phyloP scores from a whole-genome alignment of 2,888 invertebrate genomes.

The Pyrrhia umbra region DNA sequence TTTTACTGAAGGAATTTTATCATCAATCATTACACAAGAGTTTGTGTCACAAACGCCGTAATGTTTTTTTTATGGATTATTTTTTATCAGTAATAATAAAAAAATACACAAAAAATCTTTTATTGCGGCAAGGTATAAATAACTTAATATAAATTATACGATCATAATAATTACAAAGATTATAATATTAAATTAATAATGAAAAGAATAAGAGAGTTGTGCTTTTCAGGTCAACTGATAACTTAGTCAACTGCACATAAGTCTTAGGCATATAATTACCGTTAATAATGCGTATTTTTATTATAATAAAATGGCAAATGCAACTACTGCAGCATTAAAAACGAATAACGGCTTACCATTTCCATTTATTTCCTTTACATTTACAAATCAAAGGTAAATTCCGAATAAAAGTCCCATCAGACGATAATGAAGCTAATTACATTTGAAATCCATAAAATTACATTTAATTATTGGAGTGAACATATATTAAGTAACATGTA shows the following conservation, averaged over 20 bases:
- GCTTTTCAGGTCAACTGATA: neutral
- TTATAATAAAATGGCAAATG: neutral
- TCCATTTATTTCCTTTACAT: neutral
- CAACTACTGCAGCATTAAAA: neutral
- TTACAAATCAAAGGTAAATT: slow-evolving; percentile 34
- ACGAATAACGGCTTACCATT: neutral
- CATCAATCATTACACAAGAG: too few species aligned
- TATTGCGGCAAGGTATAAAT: too few species aligned
- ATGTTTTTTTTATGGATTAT: too few species aligned
- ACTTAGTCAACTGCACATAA: neutral
- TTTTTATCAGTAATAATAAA: too few species aligned
- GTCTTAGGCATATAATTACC: neutral
- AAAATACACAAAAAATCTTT: too few species aligned
- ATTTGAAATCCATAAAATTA: slow-evolving; percentile 40
- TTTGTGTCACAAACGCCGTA: too few species aligned
- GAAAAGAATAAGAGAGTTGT: neutral
- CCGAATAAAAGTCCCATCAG: slow-evolving; percentile 20
- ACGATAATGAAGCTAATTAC: slow-evolving; percentile 26
- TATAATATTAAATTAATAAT: too few species aligned
- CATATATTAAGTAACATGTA: slow-evolving; percentile 36
- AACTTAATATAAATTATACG: too few species aligned
- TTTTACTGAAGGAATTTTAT: too few species aligned
- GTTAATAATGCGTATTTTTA: neutral
- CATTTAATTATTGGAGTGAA: slow-evolving; percentile 41
- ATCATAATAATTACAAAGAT: too few species aligned